These are phyloP conservation scores for Euthynnus affinis DNA, from an alignment of 2,797 vertebrate species.

Conservation along the genomic window DNA sequence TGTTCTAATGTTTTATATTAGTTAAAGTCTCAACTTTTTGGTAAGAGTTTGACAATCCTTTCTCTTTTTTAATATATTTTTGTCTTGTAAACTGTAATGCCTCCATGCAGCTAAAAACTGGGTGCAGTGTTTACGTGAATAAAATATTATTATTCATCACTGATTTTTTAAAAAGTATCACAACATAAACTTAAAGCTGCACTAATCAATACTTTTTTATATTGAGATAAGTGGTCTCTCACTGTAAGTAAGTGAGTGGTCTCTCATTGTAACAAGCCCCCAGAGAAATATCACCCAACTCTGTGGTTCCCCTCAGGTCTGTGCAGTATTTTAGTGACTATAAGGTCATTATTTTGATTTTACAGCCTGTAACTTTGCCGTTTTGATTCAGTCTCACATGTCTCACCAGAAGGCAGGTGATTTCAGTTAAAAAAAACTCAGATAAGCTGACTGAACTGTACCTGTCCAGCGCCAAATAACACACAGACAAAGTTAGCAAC, in stretches of 20 bases:
- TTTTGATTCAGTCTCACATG: neutral
- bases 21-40: slow-evolving; percentile 24
- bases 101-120: neutral
- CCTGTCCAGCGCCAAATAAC: neutral
- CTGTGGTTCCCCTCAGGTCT: neutral
- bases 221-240: too few relatives aligned
- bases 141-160: neutral
- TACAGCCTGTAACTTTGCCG: neutral
- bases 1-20: slow-evolving; percentile 20
- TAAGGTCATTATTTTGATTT: slow-evolving; percentile 1
- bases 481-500: neutral
- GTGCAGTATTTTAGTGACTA: neutral
- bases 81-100: neutral
- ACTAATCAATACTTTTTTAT: neutral
- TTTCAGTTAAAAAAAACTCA: neutral
- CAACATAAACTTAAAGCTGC: slow-evolving; percentile 4
- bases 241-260: too few relatives aligned
- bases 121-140: neutral
- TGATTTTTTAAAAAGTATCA: neutral
- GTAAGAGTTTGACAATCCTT: slow-evolving; percentile 9
- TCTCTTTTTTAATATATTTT: neutral
- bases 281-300: neutral
- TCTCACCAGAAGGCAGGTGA: neutral
- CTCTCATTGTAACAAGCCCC: neutral
- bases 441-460: too few relatives aligned